phyloP scores from a whole-genome alignment of 2,797 vertebrate species.

The Rhadinocentrus ornatus region DNA sequence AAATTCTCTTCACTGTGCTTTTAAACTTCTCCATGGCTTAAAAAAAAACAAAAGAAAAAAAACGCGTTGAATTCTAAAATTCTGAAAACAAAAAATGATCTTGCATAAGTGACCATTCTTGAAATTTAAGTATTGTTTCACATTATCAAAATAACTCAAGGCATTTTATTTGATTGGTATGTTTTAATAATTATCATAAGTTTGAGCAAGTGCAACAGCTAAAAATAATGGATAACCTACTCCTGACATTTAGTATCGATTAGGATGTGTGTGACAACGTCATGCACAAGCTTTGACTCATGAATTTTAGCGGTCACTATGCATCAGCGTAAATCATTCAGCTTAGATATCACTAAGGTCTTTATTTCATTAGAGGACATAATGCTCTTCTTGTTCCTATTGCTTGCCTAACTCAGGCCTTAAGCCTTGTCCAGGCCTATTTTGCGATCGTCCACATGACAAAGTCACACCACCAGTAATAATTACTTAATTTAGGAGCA shows the following conservation, averaged over 20 bases:
- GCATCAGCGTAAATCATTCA: conserved; percentile 66
- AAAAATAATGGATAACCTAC: conserved; percentile 11
- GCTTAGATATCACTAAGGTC: conserved; percentile 50
- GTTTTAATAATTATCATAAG: conserved; percentile 23
- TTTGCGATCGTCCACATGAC: conserved; percentile 53
- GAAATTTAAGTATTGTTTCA: conserved; percentile 9
- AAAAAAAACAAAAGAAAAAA: conserved; percentile 36
- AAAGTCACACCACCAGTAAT: conserved; percentile 76
- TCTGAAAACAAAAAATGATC: conserved; percentile 17
- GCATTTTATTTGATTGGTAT: conserved; percentile 18
- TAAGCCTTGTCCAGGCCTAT: conserved; percentile 44
- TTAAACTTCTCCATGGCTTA: conserved; percentile 59
- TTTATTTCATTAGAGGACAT: conserved; percentile 68
- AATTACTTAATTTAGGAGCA: conserved; percentile 81
- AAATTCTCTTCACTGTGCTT: conserved; percentile 44
- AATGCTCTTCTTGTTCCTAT: conserved; percentile 54
- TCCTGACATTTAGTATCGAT: conserved; percentile 25
- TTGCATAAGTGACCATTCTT: conserved; percentile 33
- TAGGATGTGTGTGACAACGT: conserved; percentile 31
- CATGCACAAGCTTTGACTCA: conserved; percentile 34
- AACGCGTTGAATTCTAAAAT: conserved; percentile 12
- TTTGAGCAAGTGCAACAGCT: conserved; percentile 5
- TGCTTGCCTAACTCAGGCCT: conserved; percentile 37
- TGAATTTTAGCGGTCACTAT: conserved; percentile 52
- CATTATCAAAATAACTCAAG: neutral